Base-by-base conservation (phyloP, 2,888 invertebrate genomes). In the Hydraecia micacea region DNA sequence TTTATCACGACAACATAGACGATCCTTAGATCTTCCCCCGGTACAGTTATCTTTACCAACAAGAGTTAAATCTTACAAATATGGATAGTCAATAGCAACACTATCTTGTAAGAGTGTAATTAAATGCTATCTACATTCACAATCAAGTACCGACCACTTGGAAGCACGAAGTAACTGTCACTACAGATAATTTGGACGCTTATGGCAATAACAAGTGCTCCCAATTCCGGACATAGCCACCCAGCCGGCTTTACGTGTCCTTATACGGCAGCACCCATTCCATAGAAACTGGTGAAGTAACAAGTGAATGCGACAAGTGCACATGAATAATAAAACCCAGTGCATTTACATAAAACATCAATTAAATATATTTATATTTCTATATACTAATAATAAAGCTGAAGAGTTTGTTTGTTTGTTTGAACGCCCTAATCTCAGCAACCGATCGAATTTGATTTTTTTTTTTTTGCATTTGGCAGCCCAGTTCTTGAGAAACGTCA, bases 191-290 rank as follows among this genome's bases (percentile, higher is more conserved):
- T 90, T 90, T 81, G 72, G 77, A 79, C 88, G 67, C 82, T 88
- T 90, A 92, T 84, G 89, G 90, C 82, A 87, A 87, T 80, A 87
- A 84, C 85, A 49, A 85, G 85, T 84, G 83, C 86, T 88, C 83
- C 84, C 81, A 84, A 88, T 88, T 83, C 73, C 81, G 83, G 81
- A 73, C 74, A 75, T 71, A 84, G 70, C 80, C 81, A 74, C 75
- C 79, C 75, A 70, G 67, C 39, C 60, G 79, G 84, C 82, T 84
- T 82, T 60, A n/a, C 52, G 25, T 58, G 49, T 46, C 91, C 88
- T 67, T 89, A 86, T 82, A 90, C 63, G 86, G 88, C 52, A 88
- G 87, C 71, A 39, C 74, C 49, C 70, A 79, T 81, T 80, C 79
- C 78, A 72, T 72, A 75, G 81, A 83, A 83, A 80, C 72, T 83